Base-by-base conservation (phyloP, 1,140 invertebrate genomes). In the Palaemon carinicauda region DNA sequence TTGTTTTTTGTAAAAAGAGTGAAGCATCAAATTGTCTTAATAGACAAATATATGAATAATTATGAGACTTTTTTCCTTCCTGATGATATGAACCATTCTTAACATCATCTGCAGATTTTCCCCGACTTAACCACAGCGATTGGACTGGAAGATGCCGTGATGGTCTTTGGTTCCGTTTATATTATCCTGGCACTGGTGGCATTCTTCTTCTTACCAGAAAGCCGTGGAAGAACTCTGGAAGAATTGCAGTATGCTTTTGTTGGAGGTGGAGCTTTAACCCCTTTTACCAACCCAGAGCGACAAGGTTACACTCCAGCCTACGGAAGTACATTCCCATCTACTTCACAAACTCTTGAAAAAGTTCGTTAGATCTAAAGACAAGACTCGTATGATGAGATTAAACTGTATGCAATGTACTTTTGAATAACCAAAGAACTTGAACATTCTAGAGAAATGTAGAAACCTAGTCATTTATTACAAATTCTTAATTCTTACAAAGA, bases 121-220 rank as follows among this genome's bases (percentile, higher is more conserved):
- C 85, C 85, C 21, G 85, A 87, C 79, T n/a, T 87, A 24, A 77
- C 80, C 29, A 24, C 60, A 15, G 33, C 71, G 14, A 82, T 87
- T 24, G 80, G 85, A 10, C 71, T 87, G 21, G 51, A 56, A 52
- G 73, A 82, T 41, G 85, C 85, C 31, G 41, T 56, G 52, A 41
- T 87, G 10, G 56, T 75, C 33, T 87, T 87, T 41, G 85, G 52
- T 12, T 19, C 56, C 71, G 74, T 82, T 54, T 51, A 81, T 2
- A 14, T 87, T n/a, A 19, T 87, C 19, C 79, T 87, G 69, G 85
- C 80, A 2, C 52, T 87, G 29, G 52, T 87, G 7, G 79, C 73
- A 15, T 87, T 81, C 79, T 52, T 87, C 79, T 87, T 81, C 79
- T 31, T 87, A 53, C 85, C 85, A 12, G 85, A 87, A 79, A 87